A percentile compares a stretch with the other conserved stretches of the same genome.
phyloP scores from a whole-genome alignment of 2,888 invertebrate species.

The Phytoseiulus persimilis region DNA sequence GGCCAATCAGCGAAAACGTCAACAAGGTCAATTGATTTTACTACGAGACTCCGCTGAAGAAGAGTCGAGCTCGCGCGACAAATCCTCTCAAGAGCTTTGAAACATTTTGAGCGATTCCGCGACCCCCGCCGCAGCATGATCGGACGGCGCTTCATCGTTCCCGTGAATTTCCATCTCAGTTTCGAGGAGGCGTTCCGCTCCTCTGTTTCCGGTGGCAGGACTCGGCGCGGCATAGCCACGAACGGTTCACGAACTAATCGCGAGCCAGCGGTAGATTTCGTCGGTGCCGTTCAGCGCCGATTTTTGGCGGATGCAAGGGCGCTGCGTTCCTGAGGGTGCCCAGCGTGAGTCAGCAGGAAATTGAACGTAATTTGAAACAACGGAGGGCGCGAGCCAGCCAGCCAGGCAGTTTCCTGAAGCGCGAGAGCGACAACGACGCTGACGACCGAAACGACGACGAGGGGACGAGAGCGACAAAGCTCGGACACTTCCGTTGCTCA shows the following conservation, averaged over 20 bases:
- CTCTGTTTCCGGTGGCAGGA: no score
- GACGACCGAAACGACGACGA: neutral
- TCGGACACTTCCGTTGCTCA: neutral
- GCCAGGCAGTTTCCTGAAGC: neutral
- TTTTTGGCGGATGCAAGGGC: neutral
- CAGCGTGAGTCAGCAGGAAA: neutral
- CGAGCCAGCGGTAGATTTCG: neutral
- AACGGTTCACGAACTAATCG: no score
- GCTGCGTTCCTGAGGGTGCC: neutral
- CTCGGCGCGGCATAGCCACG: no score
- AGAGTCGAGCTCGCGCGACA: neutral
- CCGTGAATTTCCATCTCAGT: neutral
- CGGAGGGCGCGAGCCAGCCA: neutral
- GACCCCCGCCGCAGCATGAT: no score
- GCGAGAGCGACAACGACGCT: neutral
- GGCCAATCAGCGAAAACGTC: neutral
- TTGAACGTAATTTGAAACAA: conserved; percentile 5
- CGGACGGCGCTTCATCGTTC: no score
- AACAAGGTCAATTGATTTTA: neutral
- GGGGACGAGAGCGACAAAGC: neutral
- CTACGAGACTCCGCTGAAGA: neutral
- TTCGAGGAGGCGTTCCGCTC: neutral
- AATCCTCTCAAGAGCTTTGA: neutral
- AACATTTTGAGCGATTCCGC: neutral
- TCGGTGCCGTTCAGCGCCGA: neutral